Evolutionary conservation across 2,797 vertebrate genomes (phyloP), one percentile per base, ranked within the genome.

Genomic region (Alcedo atthis): DNA sequence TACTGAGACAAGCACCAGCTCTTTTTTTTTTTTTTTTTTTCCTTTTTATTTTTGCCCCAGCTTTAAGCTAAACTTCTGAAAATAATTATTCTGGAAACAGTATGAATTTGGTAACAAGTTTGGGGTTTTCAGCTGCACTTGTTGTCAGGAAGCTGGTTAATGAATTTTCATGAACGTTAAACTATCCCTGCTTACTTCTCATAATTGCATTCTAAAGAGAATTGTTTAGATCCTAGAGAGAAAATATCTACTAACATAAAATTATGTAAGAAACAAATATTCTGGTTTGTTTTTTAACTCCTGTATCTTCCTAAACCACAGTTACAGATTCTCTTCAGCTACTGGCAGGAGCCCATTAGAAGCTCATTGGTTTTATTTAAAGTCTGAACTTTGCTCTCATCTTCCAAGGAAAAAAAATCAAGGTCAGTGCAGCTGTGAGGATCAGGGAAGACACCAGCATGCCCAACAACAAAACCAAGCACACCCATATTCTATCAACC

Each of bases 311-410:
- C 35, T 16, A 80, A 67, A 30, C 5, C 9, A 80, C 62, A 89
- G 42, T 30, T 51, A 68, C 32, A 55, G 25, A 45, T 9, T 58
- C 15, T 69, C 7, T 67, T 76, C 45, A 1, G 26, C 15, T 59
- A 49, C 20, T 37, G 32, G 12, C 32, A 66, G 45, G 14, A 86
- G 53, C 16, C 63, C 53, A 45, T 71, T 26, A 87, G n/a, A 81
- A 89, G 67, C 18, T 33, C 0, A 0, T 1, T 1, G 1, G 1
- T 68, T 81, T 49, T 71, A 20, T 30, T 67, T 85, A 1, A 71
- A 81, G 20, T 58, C 5, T 61, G n/a, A 75, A 64, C 10, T 88
- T 75, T 37, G 21, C 10, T 45, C 67, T 78, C 42, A 57, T 68
- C 20, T 81, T 78, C 33, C 16, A 74, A 57, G 19, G 14, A 20